Base-by-base conservation (phyloP, 2,888 invertebrate genomes). In the Danaus chrysippus region DNA sequence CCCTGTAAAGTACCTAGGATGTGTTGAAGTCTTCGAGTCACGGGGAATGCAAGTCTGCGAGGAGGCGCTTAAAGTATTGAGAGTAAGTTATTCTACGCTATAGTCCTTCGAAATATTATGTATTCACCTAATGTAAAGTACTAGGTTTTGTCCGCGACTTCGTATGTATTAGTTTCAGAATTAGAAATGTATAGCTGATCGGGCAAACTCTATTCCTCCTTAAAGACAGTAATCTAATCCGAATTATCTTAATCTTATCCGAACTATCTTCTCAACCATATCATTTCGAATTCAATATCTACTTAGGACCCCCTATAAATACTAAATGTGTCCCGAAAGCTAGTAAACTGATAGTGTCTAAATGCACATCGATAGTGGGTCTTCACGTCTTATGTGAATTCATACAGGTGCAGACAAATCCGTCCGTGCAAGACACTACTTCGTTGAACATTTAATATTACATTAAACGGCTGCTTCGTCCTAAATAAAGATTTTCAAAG, bases 21-120 rank as follows among this genome's bases (percentile, higher is more conserved):
- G 99, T 86, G 98, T 99, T 56, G 99, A 99, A 91, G 99, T 99
- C 46, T 99, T 98, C 91, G 99, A 99, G 91, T 99, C 99, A 10
- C 93, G 99, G 79, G 99, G 99, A 57, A 99, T 99, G 98, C 98
- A 98, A 91, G 98, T 99, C 65, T 99, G 99, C 92, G 99, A 99
- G 87, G 99, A 99, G 87, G 99, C 99, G 58, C 93, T 99, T 68
- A 99, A 99, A 93, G 97, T 98, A 70, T 93, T 99, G 68, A 94
- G 98, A 92, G 98, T 98, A 86, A 94, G 95, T 91, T 66, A 52
- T 60, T 15, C 15, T 34, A 54, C 6, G 43, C 54, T 6, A 44
- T 34, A 13, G 34, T 15, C 17, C 17, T 46, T 10, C 10, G 8
- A 34, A 8, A 42, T 53, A n/a, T 46, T 46, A n/a, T 46, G n/a